phyloP scores from a whole-genome alignment of 1,140 invertebrate species.

The Metopolophium dirhodum region DNA sequence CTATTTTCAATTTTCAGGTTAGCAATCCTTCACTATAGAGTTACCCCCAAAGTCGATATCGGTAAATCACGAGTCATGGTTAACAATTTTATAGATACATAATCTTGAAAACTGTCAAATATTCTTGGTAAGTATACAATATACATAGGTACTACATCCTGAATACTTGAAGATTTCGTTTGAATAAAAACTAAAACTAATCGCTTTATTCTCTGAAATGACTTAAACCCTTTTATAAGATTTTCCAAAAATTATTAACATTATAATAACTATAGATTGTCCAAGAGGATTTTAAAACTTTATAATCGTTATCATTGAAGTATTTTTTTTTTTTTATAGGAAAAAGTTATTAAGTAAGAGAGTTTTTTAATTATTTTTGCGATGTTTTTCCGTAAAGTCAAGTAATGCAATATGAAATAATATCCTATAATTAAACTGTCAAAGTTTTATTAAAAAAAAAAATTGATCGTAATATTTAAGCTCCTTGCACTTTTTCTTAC shows the following conservation, averaged over 20 bases:
- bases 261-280: not conserved
- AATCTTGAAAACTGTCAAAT: not conserved
- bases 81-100: not conserved
- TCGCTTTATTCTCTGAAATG: not conserved
- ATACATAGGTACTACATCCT: not conserved
- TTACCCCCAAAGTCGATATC: not conserved
- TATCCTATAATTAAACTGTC: slow-evolving; percentile 40
- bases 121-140: not conserved
- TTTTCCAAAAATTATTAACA: not conserved
- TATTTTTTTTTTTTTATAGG: not conserved
- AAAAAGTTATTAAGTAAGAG: not conserved
- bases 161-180: not conserved
- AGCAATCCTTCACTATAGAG: too few species aligned
- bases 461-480: not conserved
- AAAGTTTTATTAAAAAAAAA: slow-evolving; percentile 18
- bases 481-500: not conserved
- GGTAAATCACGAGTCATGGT: not conserved
- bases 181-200: not conserved
- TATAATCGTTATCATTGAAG: not conserved
- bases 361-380: slow-evolving; percentile 28
- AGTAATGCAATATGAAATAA: not conserved
- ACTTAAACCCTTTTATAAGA: not conserved
- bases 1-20: not conserved
- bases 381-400: not conserved
- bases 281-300: slow-evolving; percentile 21